Conservation (phyloP, 2,888 invertebrate species). For the Cosmopolites sordidus region DNA sequence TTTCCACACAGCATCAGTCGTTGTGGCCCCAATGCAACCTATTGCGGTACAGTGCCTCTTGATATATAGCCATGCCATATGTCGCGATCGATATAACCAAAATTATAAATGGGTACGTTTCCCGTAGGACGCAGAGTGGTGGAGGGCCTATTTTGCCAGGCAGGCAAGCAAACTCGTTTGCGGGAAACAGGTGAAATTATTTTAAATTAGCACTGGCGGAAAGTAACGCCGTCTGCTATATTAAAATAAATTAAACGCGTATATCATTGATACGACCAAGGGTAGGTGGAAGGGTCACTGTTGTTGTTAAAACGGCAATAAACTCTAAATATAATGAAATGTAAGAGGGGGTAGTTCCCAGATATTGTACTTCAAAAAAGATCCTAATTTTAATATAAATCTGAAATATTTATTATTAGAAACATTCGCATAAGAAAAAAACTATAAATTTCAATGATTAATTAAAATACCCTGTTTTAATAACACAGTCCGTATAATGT, state of each 20-base stretch:
- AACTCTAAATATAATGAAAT: too few relatives aligned
- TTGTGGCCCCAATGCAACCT: slow-evolving; percentile 16
- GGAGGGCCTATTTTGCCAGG: neutral
- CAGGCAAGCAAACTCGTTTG: too few relatives aligned
- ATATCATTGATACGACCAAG: slow-evolving; percentile 7
- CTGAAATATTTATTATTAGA: too few relatives aligned
- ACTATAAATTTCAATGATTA: too few relatives aligned
- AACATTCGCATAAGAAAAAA: too few relatives aligned
- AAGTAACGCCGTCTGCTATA: slow-evolving; percentile 5
- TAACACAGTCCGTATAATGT: too few relatives aligned
- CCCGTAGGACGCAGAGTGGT: slow-evolving; percentile 13
- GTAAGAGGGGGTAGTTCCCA: too few relatives aligned
- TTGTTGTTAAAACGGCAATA: too few relatives aligned
- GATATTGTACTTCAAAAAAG: too few relatives aligned
- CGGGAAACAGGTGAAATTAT: slow-evolving; percentile 23
- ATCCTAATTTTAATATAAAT: too few relatives aligned
- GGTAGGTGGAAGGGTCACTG: too few relatives aligned
- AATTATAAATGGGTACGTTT: slow-evolving; percentile 27
- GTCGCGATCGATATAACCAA: slow-evolving; percentile 23
- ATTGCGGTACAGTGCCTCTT: slow-evolving; percentile 12
- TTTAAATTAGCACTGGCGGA: slow-evolving; percentile 23
- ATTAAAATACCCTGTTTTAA: too few relatives aligned
- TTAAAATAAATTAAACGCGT: slow-evolving; percentile 26
- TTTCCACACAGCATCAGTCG: slow-evolving; percentile 12
- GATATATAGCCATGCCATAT: slow-evolving; percentile 23